Evolutionary conservation across 1,140 invertebrate genomes (phyloP), one percentile per base, ranked within the genome.

Genomic region (Drosophila malerkotliana): DNA sequence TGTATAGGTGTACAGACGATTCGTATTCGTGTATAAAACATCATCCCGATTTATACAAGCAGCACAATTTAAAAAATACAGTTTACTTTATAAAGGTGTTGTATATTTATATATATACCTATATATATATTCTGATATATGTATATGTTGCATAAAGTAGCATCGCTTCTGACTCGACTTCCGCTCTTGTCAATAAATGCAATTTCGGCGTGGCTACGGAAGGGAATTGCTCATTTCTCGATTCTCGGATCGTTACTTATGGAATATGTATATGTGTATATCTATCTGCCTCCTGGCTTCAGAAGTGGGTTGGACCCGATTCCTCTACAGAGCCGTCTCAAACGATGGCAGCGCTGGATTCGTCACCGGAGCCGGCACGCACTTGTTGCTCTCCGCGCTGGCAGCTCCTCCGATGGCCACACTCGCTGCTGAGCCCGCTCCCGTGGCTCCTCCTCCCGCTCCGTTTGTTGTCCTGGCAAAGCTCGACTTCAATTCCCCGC

Each of bases 31-130:
- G 83, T 88, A 77, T 88, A 88, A 82, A 87, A 88, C 34, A 44
- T 15, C 72, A 77, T 72, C 30, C 69, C 45, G 54, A 53, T 87
- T 80, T 82, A 82, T 87, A 87, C 82, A 87, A 88, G 79, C 83
- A 64, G 79, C 83, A 88, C 83, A 83, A 79, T 76, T 87, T 79
- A 63, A 85, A 84, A 84, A 79, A 84, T 83, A 84, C 79, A 79
- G 39, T 83, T 76, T 47, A 78, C 57, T 77, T 55, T 55, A 55
- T 77, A 77, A 61, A 68, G 62, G 55, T 51, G 34, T 66, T 79
- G 49, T 75, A 72, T 77, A 72, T 81, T 15, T 41, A 5, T 45
- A 45, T 45, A 45, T 45, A 45, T 15, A 21, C 18, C 18, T 15
- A 45, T 15, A 18, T 45, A 59, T 77, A 78, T 76, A 82, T 56